These are phyloP conservation scores for Sinodicranocentrus sp. DNA, from an alignment of 2,888 invertebrate genomes.

Conservation along the genomic window DNA sequence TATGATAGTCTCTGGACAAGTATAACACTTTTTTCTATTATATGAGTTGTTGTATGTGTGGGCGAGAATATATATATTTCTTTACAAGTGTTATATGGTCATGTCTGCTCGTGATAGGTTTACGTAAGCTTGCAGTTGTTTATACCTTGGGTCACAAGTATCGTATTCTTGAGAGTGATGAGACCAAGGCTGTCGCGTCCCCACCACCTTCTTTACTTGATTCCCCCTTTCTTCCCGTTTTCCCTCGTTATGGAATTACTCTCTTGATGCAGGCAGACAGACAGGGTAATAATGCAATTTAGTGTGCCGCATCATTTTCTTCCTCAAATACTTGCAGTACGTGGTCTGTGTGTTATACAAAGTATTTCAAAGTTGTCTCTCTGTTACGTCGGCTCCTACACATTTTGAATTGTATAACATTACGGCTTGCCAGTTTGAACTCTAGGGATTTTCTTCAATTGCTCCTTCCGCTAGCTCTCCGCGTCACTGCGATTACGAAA, in stretches of 20 bases:
- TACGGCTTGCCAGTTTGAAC: constrained; percentile 22
- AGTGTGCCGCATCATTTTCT: constrained; percentile 20
- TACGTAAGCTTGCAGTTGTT: constrained; percentile 5
- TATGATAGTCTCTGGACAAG: neutral
- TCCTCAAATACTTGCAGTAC: neutral
- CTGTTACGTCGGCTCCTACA: neutral
- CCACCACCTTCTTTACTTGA: constrained; percentile 30
- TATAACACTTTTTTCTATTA: neutral
- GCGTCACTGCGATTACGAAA: constrained; percentile 13
- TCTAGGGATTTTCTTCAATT: constrained; percentile 49
- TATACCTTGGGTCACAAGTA: constrained; percentile 53
- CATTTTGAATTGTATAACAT: constrained; percentile 1
- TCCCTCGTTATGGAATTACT: constrained; percentile 4
- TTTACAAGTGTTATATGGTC: neutral
- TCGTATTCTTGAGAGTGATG: constrained; percentile 59
- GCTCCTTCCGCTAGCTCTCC: constrained; percentile 6
- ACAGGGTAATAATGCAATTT: constrained; percentile 48
- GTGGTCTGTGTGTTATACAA: constrained; percentile 8
- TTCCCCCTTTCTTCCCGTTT: constrained; percentile 27
- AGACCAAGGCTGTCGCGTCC: constrained; percentile 43
- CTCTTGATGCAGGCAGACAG: constrained; percentile 8
- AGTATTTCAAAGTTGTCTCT: neutral
- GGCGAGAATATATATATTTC: neutral
- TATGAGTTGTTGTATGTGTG: too few relatives aligned
- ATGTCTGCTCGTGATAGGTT: neutral